Evolutionary conservation across 2,888 invertebrate genomes (phyloP).

Genomic region (Sesia bembeciformis): DNA sequence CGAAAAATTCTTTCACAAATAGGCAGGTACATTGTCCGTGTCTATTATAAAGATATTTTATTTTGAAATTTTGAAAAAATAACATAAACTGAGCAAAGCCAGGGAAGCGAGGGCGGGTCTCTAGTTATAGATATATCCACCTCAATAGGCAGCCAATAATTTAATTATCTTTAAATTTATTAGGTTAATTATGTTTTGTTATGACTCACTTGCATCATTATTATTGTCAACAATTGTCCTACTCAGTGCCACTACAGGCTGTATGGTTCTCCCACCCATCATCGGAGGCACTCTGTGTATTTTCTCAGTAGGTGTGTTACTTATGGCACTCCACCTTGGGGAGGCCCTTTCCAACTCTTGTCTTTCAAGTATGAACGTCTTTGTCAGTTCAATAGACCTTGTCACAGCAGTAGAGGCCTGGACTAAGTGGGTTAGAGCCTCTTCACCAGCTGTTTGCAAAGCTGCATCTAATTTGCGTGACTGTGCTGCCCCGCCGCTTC

Average conservation of each 20-base stretch:
- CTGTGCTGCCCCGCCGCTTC: slow-evolving; percentile 37
- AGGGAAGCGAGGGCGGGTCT: no score
- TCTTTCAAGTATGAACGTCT: slow-evolving; percentile 33
- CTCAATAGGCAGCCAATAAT: no score
- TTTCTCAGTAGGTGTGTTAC: slow-evolving; percentile 42
- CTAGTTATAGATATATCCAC: no score
- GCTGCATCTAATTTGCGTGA: slow-evolving; percentile 41
- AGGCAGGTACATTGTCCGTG: no score
- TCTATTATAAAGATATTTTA: no score
- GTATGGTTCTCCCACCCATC: slow-evolving; percentile 53
- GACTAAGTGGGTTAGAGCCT: slow-evolving; percentile 44
- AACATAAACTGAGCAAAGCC: no score
- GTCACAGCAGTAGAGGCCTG: slow-evolving; percentile 50
- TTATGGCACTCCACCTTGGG: slow-evolving; percentile 44
- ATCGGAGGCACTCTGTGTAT: slow-evolving; percentile 52
- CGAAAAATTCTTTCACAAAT: no score
- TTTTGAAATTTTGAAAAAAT: no score
- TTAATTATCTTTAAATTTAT: no score
- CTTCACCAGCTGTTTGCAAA: slow-evolving; percentile 41
- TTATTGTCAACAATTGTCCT: slow-evolving; percentile 26
- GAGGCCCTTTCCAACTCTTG: slow-evolving; percentile 29
- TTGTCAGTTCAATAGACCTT: slow-evolving; percentile 38
- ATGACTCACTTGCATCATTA: neutral
- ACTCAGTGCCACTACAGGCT: slow-evolving; percentile 55
- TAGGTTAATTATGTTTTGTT: no score